Conservation (phyloP, 2,113 vertebrate genomes). For the Paracanthobrama guichenoti region DNA sequence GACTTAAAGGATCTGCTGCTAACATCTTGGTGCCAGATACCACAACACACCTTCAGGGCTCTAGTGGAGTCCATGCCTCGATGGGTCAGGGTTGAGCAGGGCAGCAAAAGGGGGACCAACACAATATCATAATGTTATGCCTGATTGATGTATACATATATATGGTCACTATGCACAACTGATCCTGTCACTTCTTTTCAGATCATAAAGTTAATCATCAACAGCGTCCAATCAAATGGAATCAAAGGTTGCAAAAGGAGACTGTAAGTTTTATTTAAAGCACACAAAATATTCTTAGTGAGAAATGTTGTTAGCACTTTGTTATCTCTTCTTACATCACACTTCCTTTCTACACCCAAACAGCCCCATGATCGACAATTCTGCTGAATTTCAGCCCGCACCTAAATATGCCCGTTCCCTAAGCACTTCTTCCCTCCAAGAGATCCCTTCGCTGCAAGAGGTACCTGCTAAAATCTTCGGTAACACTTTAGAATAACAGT, state of each 20-base stretch:
- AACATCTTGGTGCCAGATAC: no score
- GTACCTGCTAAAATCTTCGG: neutral
- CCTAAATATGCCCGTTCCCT: constrained; percentile 51
- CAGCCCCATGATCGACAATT: constrained; percentile 56
- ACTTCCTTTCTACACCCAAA: neutral
- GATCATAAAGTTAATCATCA: constrained; percentile 60
- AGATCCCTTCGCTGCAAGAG: constrained; percentile 33
- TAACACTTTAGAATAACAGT: no score
- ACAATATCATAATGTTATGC: no score
- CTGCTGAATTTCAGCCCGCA: constrained; percentile 33
- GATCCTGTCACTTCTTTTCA: constrained; percentile 2
- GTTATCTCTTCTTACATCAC: neutral
- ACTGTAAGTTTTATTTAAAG: constrained; percentile 42
- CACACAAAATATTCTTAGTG: neutral
- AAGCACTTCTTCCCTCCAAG: constrained; percentile 29
- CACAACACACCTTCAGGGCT: no score
- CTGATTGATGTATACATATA: neutral
- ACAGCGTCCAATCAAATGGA: constrained; percentile 53
- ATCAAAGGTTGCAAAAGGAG: constrained; percentile 53
- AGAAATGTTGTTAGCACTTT: no score
- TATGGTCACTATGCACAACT: neutral
- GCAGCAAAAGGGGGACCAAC: no score
- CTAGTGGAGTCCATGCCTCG: no score
- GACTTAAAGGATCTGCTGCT: no score
- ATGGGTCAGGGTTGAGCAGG: no score